Base-by-base conservation (phyloP, 2,888 invertebrate species). In the Drosophila quinaria region DNA sequence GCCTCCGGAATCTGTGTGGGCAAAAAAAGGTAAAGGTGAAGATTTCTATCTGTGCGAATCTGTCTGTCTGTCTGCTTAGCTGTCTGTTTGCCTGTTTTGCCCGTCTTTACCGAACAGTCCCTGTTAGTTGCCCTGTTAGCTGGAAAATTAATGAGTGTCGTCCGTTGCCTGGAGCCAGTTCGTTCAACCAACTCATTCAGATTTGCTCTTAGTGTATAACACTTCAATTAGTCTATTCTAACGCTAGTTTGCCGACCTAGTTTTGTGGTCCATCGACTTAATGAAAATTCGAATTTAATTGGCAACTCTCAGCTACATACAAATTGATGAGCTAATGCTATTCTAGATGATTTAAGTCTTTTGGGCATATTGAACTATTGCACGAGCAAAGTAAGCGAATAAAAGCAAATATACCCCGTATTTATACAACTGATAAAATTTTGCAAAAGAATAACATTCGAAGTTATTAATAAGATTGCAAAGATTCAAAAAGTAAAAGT, bases 61-160 rank as follows among this genome's bases (percentile, higher is more conserved):
- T 60, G 50, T 41, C 33, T 60, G 50, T 41, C 33, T 44, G 13
- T 33, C 35, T 25, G 29, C 41, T 37, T 25, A 35, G 49, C 47
- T 55, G 22, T 50, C 60, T 44, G 33, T 51, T 47, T 35, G 19
- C 29, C 39, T 46, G 22, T 44, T 55, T 17, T 17, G 31, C n/a
- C 44, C 4, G 17, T 46, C 60, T 47, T 39, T 42, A 39, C 8
- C 47, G 19, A 59, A 51, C 82, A 59, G 49, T 44, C 33, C 44
- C 55, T 42, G 41, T 31, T 42, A 56, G 64, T 78, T 64, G 39
- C 46, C 47, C 56, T 54, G 80, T 66, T 80, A 67, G 69, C 64
- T 56, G 29, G 33, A 75, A 86, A 86, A 81, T 80, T 84, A 89
- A 84, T 84, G 89, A 85, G 68, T 76, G 71, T 73, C 70, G 73